These are phyloP conservation scores for Notothenia coriiceps DNA, from an alignment of 2,113 vertebrate genomes.

Conservation along the genomic window DNA sequence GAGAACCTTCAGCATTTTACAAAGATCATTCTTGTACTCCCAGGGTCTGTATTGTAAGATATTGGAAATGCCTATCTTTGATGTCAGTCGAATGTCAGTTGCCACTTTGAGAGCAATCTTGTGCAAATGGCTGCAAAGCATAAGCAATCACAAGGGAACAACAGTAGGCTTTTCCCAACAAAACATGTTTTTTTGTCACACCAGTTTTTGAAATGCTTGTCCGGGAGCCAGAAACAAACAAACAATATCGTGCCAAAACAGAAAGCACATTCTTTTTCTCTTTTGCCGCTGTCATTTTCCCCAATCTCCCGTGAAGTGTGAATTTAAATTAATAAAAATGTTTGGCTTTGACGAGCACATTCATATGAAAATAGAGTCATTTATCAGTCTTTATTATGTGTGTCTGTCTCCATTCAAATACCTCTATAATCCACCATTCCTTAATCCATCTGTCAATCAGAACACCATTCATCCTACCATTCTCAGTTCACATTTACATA, in stretches of 20 bases:
- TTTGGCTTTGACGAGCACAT: slow-evolving; percentile 5
- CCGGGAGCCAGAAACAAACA: slow-evolving; percentile 16
- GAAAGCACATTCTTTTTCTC: slow-evolving; percentile 13
- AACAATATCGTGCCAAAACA: slow-evolving; percentile 5
- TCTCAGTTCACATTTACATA: not conserved
- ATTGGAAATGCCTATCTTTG: not conserved
- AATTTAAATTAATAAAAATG: slow-evolving; percentile 14
- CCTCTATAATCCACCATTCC: slow-evolving; percentile 17
- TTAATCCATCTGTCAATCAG: slow-evolving; percentile 19
- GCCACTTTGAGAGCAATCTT: slow-evolving; percentile 12
- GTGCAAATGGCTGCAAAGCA: slow-evolving; percentile 1
- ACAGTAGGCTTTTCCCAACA: not conserved
- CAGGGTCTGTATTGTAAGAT: too few species aligned
- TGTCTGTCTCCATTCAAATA: slow-evolving; percentile 26
- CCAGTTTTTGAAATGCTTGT: slow-evolving; percentile 8
- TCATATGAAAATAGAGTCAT: not conserved
- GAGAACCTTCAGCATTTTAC: too few species aligned
- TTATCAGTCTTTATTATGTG: slow-evolving; percentile 41
- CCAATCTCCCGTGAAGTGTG: slow-evolving; percentile 6
- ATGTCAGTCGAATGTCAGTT: slow-evolving; percentile 15
- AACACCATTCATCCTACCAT: not conserved
- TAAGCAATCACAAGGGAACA: not conserved
- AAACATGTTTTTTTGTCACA: slow-evolving; percentile 10
- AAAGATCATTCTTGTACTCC: too few species aligned
- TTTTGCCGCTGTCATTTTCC: slow-evolving; percentile 16